Percentiles rank a stretch among this genome's conserved stretches.
Evolutionary conservation across 2,113 vertebrate species (phyloP).

Genomic region (Casuarius casuarius): DNA sequence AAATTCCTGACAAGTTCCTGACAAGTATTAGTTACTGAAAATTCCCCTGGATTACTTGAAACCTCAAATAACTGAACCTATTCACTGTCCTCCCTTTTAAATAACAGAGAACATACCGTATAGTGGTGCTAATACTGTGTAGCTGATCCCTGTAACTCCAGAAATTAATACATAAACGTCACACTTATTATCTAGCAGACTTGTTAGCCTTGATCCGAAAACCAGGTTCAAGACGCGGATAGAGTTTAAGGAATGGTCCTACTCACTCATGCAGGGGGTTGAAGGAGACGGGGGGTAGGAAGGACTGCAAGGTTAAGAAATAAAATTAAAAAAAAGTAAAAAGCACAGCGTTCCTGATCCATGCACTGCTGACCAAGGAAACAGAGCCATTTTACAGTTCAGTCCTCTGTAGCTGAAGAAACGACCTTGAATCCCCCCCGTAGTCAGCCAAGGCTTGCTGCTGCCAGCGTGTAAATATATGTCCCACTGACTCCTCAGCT

Average conservation of each 20-base stretch:
- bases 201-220: not conserved
- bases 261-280: not conserved
- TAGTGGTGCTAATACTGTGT: not conserved
- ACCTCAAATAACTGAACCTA: slow-evolving; percentile 42
- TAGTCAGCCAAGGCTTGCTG: not conserved
- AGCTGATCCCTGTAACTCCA: slow-evolving; percentile 35
- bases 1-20: slow-evolving; percentile 57
- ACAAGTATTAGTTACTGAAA: slow-evolving; percentile 64
- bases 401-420: not conserved
- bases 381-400: not conserved
- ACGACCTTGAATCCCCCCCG: not conserved
- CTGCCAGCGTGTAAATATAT: not conserved
- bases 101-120: slow-evolving; percentile 25
- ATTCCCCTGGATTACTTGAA: slow-evolving; percentile 56
- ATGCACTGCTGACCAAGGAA: slow-evolving; percentile 51
- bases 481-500: not conserved
- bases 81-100: slow-evolving; percentile 19
- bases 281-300: not conserved
- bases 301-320: slow-evolving; percentile 35
- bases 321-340: not conserved
- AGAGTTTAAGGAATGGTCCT: not conserved
- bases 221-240: not conserved
- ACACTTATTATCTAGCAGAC: slow-evolving; percentile 13
- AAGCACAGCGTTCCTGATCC: not conserved
- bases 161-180: slow-evolving; percentile 13